A percentile compares a stretch with the other conserved stretches of the same genome.
Evolutionary conservation across 2,797 vertebrate species (phyloP).

Genomic region (Thripadectes ignobilis): DNA sequence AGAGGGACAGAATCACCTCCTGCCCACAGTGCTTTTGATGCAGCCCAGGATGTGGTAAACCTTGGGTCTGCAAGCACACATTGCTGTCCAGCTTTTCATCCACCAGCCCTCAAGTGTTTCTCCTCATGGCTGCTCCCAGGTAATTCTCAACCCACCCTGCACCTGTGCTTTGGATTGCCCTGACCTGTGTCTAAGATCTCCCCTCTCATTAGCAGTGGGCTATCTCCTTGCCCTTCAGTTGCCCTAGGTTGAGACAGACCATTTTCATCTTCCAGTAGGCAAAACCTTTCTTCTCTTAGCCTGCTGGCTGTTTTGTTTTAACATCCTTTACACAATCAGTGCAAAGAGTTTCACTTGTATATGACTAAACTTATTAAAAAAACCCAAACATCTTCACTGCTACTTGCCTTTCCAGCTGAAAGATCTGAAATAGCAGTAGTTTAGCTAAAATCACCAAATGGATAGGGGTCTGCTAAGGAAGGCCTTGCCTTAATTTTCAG

Average conservation of each 20-base stretch:
- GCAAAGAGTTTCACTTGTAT: not conserved
- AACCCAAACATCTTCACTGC: not conserved
- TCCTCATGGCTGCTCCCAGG: not conserved
- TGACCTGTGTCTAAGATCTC: not conserved
- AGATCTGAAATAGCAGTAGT: not conserved
- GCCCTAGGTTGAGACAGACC: not conserved
- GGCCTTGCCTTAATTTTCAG: not conserved
- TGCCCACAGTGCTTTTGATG: not conserved
- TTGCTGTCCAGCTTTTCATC: not conserved
- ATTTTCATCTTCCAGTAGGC: not conserved
- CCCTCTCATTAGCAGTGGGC: not conserved
- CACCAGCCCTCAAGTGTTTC: not conserved
- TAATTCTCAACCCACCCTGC: not conserved
- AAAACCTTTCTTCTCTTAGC: not conserved
- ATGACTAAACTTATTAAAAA: not conserved
- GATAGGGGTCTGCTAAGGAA: not conserved
- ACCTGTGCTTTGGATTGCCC: not conserved
- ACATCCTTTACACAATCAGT: not conserved
- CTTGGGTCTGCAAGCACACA: not conserved
- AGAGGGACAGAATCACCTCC: not conserved
- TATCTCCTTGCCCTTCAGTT: not conserved
- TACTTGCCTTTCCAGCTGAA: not conserved
- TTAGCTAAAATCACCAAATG: not conserved
- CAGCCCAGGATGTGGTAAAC: not conserved
- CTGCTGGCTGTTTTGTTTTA: not conserved